Evolutionary conservation across 2,888 invertebrate species (phyloP).

Genomic region (Diadromus collaris): DNA sequence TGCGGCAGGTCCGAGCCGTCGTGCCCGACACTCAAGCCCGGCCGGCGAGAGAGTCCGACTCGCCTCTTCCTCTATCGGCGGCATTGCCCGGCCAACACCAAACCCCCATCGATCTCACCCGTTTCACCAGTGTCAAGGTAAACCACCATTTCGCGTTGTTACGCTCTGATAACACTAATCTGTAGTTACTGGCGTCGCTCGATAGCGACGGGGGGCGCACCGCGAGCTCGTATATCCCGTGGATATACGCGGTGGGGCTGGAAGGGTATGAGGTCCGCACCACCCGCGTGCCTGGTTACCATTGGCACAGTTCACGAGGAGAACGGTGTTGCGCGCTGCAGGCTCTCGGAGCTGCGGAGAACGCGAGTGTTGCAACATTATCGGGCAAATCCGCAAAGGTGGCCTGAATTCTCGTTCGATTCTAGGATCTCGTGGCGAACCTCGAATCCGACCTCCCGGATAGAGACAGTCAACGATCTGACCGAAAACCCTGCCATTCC

Average conservation of each 20-base stretch:
- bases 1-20: slow-evolving; percentile 42
- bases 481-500: slow-evolving; percentile 22
- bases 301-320: slow-evolving; percentile 15
- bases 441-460: slow-evolving; percentile 22
- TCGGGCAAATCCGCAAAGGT: slow-evolving; percentile 77
- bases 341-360: slow-evolving; percentile 37
- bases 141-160: slow-evolving; percentile 78
- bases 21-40: slow-evolving; percentile 24
- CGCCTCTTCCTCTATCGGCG: slow-evolving; percentile 20
- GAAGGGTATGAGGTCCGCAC: slow-evolving; percentile 19
- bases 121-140: slow-evolving; percentile 78
- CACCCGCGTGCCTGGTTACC: slow-evolving; percentile 6
- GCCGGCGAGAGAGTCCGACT: slow-evolving; percentile 23
- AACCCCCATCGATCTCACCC: slow-evolving; percentile 54
- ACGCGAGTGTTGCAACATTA: slow-evolving; percentile 71
- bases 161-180: slow-evolving; percentile 79
- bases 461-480: slow-evolving; percentile 24
- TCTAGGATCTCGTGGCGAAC: slow-evolving; percentile 18
- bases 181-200: slow-evolving; percentile 77
- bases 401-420: slow-evolving; percentile 55
- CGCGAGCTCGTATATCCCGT: slow-evolving; percentile 64
- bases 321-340: slow-evolving; percentile 43
- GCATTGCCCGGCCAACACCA: slow-evolving; percentile 33
- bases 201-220: slow-evolving; percentile 67
- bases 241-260: slow-evolving; percentile 60